Evolutionary conservation across 2,797 vertebrate species (phyloP), one percentile per base, ranked within the genome.

Genomic region (Betta splendens): DNA sequence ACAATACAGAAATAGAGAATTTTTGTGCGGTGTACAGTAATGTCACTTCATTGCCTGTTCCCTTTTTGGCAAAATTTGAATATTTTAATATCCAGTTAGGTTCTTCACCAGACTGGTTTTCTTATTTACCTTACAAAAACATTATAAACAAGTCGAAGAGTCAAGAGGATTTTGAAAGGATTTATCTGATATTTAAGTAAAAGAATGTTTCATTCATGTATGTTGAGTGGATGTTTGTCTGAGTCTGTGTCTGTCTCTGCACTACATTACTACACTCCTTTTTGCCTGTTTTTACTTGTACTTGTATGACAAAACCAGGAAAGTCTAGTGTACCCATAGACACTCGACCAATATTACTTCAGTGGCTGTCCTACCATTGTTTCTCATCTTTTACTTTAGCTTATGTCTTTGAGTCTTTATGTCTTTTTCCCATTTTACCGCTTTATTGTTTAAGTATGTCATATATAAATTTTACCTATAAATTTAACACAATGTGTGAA

Each of bases 241-340:
- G n/a, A n/a, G n/a, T n/a, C n/a, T n/a, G n/a, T n/a, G n/a, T n/a
- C n/a, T n/a, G n/a, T n/a, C n/a, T n/a, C n/a, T n/a, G n/a, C n/a
- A n/a, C n/a, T n/a, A n/a, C n/a, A n/a, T n/a, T n/a, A n/a, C n/a
- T n/a, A n/a, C n/a, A n/a, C n/a, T n/a, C n/a, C n/a, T n/a, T n/a
- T n/a, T 28, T 29, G 33, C 64, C 5, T 5, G 46, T 66, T 23
- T 66, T 23, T 1, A 5, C 64, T 60, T 12, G 0, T 10, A 20
- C 79, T 79, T 31, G 88, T 83, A n/a, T 86, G 66, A 67, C 57
- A 69, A 66, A 59, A 3, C 21, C 15, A n/a, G n/a, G n/a, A n/a
- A n/a, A n/a, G n/a, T n/a, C n/a, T n/a, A n/a, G n/a, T n/a, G n/a
- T n/a, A n/a, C n/a, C n/a, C n/a, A n/a, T n/a, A n/a, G n/a, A n/a